Percentiles rank a stretch among this genome's conserved stretches.
These are phyloP conservation scores for Rhagophthalmus giganteus DNA, from an alignment of 2,888 invertebrate genomes.

Conservation along the genomic window DNA sequence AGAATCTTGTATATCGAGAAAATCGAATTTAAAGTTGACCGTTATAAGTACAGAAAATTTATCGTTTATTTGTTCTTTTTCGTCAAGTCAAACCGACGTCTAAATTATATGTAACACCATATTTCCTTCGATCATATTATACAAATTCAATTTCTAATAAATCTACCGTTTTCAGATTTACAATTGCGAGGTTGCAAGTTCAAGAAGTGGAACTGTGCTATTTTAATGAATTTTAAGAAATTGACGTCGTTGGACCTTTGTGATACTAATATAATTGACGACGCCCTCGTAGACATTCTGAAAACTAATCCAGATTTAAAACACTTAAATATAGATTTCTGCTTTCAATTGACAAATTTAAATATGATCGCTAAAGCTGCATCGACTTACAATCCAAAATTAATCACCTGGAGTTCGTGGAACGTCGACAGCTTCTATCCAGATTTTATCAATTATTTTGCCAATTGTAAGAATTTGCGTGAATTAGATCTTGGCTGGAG, in stretches of 20 bases:
- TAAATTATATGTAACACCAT: no score
- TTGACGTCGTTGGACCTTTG: conserved; percentile 79
- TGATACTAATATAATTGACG: conserved; percentile 71
- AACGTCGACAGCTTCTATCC: conserved; percentile 75
- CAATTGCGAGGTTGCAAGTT: conserved; percentile 72
- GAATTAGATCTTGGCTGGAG: conserved; percentile 94
- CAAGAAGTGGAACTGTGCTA: conserved; percentile 54
- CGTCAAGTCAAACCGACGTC: no score
- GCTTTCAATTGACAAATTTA: conserved; percentile 63
- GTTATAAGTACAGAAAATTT: no score
- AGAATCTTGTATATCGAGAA: no score
- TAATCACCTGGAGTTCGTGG: conserved; percentile 85
- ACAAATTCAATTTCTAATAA: no score
- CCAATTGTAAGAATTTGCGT: conserved; percentile 69
- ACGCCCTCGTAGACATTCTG: conserved; percentile 70
- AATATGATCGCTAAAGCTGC: conserved; percentile 73
- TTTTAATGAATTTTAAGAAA: conserved; percentile 64
- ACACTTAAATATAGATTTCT: conserved; percentile 78
- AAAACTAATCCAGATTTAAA: conserved; percentile 68
- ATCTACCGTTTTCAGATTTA: conserved; percentile 78
- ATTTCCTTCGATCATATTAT: no score
- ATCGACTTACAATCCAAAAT: conserved; percentile 65
- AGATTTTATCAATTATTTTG: conserved; percentile 70
- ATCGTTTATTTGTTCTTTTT: no score
- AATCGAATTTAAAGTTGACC: no score